These are phyloP conservation scores for Plagodis dolabraria DNA, from an alignment of 2,888 invertebrate genomes.

Conservation along the genomic window DNA sequence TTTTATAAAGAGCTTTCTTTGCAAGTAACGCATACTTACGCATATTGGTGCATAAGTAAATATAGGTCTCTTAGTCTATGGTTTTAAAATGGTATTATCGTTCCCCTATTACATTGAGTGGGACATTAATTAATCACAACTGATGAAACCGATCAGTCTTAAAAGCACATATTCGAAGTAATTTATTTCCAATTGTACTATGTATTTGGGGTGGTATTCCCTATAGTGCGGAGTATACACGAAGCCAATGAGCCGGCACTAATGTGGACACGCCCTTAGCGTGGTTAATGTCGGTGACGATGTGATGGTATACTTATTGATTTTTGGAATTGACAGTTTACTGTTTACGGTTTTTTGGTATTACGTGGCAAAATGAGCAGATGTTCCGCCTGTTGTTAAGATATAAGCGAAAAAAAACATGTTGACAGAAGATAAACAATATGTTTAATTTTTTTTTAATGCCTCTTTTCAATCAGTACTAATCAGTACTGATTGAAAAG, in stretches of 20 bases:
- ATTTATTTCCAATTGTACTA: conserved; percentile 50
- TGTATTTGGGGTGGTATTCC: conserved; percentile 45
- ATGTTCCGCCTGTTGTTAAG: no score
- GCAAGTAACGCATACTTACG: no score
- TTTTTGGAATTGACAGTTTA: conserved; percentile 19
- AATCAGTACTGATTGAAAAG: no score
- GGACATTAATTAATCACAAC: background rate
- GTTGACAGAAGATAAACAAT: no score
- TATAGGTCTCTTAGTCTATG: no score
- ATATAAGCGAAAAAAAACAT: no score
- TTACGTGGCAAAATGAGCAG: no score
- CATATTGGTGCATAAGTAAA: no score
- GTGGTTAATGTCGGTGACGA: conserved; percentile 45
- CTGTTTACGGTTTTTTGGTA: background rate
- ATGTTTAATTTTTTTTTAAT: no score
- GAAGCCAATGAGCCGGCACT: conserved; percentile 68
- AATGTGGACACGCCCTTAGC: conserved; percentile 60
- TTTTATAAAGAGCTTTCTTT: no score
- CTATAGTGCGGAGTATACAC: conserved; percentile 42
- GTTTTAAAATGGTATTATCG: background rate
- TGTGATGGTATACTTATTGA: conserved; percentile 33
- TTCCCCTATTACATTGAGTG: background rate
- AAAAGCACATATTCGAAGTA: conserved; percentile 37
- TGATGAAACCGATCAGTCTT: conserved; percentile 31
- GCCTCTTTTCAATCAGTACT: no score